Conservation (phyloP, 1,140 invertebrate species). For the Sinonovacula constricta region DNA sequence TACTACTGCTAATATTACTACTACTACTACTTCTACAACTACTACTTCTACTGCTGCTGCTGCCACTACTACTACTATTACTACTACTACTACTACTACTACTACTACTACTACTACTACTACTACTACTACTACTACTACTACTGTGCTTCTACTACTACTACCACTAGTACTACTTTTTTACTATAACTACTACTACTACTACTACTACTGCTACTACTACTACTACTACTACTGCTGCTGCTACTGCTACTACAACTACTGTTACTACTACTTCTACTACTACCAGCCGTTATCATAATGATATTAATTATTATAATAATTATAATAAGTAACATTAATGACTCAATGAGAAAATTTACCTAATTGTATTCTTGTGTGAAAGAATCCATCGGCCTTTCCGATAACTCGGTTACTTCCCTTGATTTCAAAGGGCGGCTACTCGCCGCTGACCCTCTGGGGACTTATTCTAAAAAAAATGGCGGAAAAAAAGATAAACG, state of each 20-base stretch:
- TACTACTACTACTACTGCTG: constrained; percentile 1
- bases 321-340: no score
- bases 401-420: no score
- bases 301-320: no score
- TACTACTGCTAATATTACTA: no score
- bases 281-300: no score
- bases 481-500: no score
- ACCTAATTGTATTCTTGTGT: no score
- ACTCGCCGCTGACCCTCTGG: no score
- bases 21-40: constrained; percentile 3
- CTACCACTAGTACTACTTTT: constrained; percentile 2
- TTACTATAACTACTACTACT: not conserved
- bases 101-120: constrained; percentile 38
- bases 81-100: constrained; percentile 27
- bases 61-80: constrained; percentile 30
- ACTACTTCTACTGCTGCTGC: constrained; percentile 15
- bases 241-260: not conserved
- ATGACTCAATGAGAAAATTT: no score
- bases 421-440: no score
- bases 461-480: no score
- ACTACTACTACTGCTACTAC: constrained; percentile 4
- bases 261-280: not conserved
- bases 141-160: constrained; percentile 3
- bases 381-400: no score
- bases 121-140: constrained; percentile 33